Conservation (phyloP, 1,140 invertebrate species). For the Drosophila varians region DNA sequence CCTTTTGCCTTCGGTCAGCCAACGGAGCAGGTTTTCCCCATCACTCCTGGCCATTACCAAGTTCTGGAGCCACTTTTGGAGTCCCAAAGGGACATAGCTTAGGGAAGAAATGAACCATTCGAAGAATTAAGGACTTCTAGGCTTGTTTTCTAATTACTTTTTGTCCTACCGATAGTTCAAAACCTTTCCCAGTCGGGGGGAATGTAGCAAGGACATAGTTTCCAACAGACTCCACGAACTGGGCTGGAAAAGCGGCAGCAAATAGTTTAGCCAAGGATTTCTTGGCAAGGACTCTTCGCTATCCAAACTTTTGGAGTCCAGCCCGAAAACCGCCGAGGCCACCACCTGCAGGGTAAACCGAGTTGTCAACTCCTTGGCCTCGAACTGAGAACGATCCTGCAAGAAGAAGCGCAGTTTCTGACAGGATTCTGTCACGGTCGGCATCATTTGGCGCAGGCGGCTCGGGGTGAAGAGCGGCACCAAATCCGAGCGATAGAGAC, state of each 20-base stretch:
- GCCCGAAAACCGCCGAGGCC: slow-evolving; percentile 54
- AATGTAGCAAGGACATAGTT: slow-evolving; percentile 60
- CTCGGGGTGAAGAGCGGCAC: slow-evolving; percentile 59
- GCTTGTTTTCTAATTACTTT: too few relatives aligned
- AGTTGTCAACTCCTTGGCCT: slow-evolving; percentile 47
- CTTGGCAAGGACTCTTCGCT: background rate
- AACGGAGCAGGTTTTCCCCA: slow-evolving; percentile 34
- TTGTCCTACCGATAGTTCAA: slow-evolving; percentile 38
- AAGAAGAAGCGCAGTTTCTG: slow-evolving; percentile 25
- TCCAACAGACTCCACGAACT: slow-evolving; percentile 50
- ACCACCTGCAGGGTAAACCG: slow-evolving; percentile 65
- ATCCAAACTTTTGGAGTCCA: slow-evolving; percentile 47
- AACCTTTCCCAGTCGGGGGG: slow-evolving; percentile 28
- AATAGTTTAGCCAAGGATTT: slow-evolving; percentile 34
- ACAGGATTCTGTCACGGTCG: slow-evolving; percentile 39
- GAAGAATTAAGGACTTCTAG: background rate
- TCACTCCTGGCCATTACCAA: slow-evolving; percentile 24
- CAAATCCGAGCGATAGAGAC: slow-evolving; percentile 42
- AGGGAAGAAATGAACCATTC: background rate
- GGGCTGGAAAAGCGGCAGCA: slow-evolving; percentile 52
- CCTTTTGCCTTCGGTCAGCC: slow-evolving; percentile 17
- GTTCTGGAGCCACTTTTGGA: slow-evolving; percentile 41
- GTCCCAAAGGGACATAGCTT: slow-evolving; percentile 45
- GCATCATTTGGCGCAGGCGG: slow-evolving; percentile 39
- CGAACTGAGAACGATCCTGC: background rate